Conservation (phyloP, 2,113 vertebrate species). For the Malurus alboscapulatus region DNA sequence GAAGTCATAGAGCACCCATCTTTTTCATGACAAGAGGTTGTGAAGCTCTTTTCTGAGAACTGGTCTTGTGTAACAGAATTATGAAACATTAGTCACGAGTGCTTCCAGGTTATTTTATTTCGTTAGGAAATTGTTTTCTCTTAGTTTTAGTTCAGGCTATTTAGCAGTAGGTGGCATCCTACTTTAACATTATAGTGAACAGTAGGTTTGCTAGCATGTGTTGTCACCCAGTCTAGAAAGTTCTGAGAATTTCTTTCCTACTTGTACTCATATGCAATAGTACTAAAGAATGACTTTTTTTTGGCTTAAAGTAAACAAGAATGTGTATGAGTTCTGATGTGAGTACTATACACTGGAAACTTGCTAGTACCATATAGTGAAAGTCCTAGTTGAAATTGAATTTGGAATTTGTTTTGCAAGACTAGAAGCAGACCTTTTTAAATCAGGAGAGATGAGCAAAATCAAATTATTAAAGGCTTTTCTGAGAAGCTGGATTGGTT, state of each 20-base stretch:
- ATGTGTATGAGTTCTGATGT: background rate
- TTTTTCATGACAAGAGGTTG: background rate
- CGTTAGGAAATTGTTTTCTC: background rate
- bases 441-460: background rate
- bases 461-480: slow-evolving; percentile 3
- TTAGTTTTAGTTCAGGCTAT: background rate
- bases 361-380: background rate
- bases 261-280: rapidly evolving
- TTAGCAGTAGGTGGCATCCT: slow-evolving; percentile 44
- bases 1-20: background rate
- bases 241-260: background rate
- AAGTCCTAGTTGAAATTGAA: background rate
- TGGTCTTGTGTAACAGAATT: background rate
- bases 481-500: background rate
- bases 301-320: background rate
- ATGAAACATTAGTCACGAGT: background rate
- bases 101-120: rapidly evolving
- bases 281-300: background rate
- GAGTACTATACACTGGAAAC: background rate
- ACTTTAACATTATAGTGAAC: background rate
- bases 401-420: background rate
- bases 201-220: background rate
- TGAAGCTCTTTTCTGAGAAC: background rate
- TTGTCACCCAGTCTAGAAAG: background rate
- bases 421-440: background rate